Base-by-base conservation (phyloP, 2,888 invertebrate species). In the Erynnis tages region DNA sequence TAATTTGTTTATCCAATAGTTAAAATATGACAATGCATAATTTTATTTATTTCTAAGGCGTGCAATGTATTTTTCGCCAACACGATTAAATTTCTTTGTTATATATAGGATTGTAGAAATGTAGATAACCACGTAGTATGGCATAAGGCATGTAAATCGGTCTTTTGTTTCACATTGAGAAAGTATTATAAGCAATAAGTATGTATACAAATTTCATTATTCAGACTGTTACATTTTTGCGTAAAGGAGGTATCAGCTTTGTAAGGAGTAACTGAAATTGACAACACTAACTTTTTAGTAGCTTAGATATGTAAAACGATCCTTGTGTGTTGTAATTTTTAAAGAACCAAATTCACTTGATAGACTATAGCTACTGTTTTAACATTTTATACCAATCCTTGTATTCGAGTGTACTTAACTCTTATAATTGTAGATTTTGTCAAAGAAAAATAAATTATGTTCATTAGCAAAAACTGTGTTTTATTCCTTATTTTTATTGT, bases 311-410 rank as follows among this genome's bases (percentile, higher is more conserved):
- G 27, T 63, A 60, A 64, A 72, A 74, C 66, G 69, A 73, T 73
- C 72, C 69, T 79, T 70, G 72, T 76, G 78, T 80, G 77, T 78
- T 80, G 74, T 78, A 75, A 78, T 73, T 45, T 71, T 67, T 76
- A 81, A 85, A 79, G 84, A 87, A 88, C 88, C 86, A 86, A 87
- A 71, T 76, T 75, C 77, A 79, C 76, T 80, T 76, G 74, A 77
- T 82, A 82, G 77, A 73, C 74, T 82, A 79, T 82, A 79, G 78
- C 82, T 79, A 79, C 78, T 80, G 79, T 85, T 85, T 69, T 79
- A 82, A 88, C 83, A 81, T 89, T 88, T 89, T 87, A 84, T 89
- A 89, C 89, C 86, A 82, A 85, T 81, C 82, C 87, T 86, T 87
- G 83, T 88, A 87, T 85, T 88, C 76, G 84, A 86, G 82, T 85